Evolutionary conservation across 2,113 vertebrate species (phyloP).

Genomic region (Heterotis niloticus): DNA sequence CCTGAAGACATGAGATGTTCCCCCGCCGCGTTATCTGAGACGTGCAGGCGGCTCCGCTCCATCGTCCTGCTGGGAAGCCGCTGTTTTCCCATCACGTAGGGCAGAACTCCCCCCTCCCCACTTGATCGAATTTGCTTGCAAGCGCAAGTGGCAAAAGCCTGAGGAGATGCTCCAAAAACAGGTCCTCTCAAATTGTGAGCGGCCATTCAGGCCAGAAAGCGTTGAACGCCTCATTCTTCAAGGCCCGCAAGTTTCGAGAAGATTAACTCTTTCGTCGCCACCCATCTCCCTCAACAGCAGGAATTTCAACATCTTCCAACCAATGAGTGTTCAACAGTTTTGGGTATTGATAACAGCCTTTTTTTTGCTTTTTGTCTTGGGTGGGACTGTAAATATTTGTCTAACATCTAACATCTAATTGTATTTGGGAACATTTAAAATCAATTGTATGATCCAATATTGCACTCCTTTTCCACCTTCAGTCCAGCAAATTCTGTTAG

Average conservation of each 20-base stretch:
- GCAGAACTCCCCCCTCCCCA: constrained; percentile 35
- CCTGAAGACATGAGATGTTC: constrained; percentile 45
- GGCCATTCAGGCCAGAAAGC: neutral
- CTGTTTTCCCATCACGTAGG: constrained; percentile 36
- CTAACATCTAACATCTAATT: neutral
- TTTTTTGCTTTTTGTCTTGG: neutral
- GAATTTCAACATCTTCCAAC: neutral
- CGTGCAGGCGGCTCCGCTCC: constrained; percentile 47
- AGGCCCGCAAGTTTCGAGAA: neutral
- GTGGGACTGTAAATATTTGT: neutral
- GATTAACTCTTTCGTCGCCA: no score
- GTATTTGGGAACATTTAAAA: neutral
- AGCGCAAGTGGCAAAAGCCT: constrained; percentile 1
- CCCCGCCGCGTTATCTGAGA: constrained; percentile 46
- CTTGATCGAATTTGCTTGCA: constrained; percentile 38
- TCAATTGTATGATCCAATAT: no score
- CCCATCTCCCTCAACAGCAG: neutral
- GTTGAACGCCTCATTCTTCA: neutral
- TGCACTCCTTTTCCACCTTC: no score
- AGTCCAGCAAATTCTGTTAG: no score
- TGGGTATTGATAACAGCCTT: no score
- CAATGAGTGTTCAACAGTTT: no score
- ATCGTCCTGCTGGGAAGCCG: constrained; percentile 30
- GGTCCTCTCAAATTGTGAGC: constrained; percentile 23
- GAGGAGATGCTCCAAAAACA: neutral